Conservation (phyloP, 2,113 vertebrate genomes). For the Benthochromis sp. region DNA sequence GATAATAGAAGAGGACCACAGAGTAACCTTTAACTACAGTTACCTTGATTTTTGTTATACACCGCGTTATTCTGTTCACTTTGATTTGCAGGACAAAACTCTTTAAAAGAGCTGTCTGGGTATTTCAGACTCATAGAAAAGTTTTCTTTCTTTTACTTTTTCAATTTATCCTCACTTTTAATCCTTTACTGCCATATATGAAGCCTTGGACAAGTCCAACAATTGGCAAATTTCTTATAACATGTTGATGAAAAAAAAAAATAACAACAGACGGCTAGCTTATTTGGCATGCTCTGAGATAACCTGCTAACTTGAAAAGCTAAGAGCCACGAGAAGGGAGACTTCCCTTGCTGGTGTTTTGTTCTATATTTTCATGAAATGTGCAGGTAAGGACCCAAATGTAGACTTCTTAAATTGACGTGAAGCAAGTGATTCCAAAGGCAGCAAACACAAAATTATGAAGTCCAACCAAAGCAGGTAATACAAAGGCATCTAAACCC, state of each 20-base stretch:
- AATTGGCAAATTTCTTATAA: not conserved
- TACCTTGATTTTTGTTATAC: not conserved
- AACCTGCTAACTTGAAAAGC: not conserved
- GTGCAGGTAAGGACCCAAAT: not conserved
- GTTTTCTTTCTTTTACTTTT: not conserved
- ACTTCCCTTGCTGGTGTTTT: not conserved
- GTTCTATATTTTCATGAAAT: not conserved
- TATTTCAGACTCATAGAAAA: not conserved
- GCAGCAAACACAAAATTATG: not conserved
- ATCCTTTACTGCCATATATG: not conserved
- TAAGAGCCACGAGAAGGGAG: rapidly evolving
- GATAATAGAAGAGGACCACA: not conserved
- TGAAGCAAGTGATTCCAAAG: not conserved
- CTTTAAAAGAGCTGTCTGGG: not conserved
- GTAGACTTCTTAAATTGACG: not conserved
- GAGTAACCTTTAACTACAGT: constrained; percentile 5
- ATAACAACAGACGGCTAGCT: rapidly evolving
- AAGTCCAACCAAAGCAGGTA: not conserved
- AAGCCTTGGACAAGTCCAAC: not conserved
- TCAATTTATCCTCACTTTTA: not conserved
- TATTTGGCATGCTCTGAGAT: not conserved
- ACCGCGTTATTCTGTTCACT: not conserved
- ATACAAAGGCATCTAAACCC: not conserved
- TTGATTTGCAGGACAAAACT: not conserved
- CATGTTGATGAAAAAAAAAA: not conserved